These are phyloP conservation scores for Pachypeltis micranthus DNA, from an alignment of 1,140 invertebrate genomes.

Conservation along the genomic window DNA sequence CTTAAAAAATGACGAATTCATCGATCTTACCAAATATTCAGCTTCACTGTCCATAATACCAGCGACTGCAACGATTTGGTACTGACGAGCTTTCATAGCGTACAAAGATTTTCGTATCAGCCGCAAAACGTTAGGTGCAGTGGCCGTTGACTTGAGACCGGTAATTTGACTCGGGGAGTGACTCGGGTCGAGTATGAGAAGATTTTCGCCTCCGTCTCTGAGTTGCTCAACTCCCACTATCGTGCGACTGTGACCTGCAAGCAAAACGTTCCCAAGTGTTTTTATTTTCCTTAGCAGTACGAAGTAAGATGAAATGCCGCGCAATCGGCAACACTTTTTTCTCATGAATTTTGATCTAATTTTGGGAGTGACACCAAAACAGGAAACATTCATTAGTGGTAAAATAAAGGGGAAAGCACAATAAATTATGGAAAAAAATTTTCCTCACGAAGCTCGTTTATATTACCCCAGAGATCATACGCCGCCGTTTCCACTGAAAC, in stretches of 20 bases:
- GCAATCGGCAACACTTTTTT: no score
- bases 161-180: constrained; percentile 66
- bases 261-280: no score
- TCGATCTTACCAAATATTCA: constrained; percentile 41
- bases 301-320: no score
- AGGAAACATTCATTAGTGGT: no score
- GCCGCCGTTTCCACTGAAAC: no score
- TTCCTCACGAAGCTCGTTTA: no score
- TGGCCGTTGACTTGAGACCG: constrained; percentile 44
- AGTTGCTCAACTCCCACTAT: constrained; percentile 73
- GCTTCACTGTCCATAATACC: constrained; percentile 59
- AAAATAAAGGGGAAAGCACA: no score
- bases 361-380: no score
- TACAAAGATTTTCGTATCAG: constrained; percentile 58
- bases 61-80: constrained; percentile 69
- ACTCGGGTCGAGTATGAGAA: constrained; percentile 78
- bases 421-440: no score
- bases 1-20: background rate
- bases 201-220: constrained; percentile 51
- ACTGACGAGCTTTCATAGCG: constrained; percentile 69
- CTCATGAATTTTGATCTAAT: no score
- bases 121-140: constrained; percentile 48
- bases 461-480: no score
- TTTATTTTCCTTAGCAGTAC: no score
- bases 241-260: constrained; percentile 72